Evolutionary conservation across 2,113 vertebrate species (phyloP).

Genomic region (Eulemur macaco): DNA sequence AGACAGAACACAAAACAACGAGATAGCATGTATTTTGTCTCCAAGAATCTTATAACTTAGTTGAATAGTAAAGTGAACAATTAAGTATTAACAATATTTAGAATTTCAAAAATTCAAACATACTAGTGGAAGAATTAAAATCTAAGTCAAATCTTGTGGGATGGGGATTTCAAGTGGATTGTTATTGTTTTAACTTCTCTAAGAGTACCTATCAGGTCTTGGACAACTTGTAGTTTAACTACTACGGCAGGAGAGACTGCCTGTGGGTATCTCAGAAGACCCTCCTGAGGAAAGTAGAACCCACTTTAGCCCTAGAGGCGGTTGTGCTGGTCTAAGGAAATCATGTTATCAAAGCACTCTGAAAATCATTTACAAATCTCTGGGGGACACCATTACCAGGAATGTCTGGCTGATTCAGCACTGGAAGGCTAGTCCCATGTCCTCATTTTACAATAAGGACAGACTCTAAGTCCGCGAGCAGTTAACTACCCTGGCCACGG

Average conservation of each 20-base stretch:
- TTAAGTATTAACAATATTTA: background rate
- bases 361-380: background rate
- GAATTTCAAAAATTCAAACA: background rate
- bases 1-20: background rate
- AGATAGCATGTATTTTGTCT: background rate
- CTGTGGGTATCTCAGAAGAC: accelerated
- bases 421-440: background rate
- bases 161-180: accelerated
- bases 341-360: background rate
- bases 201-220: background rate
- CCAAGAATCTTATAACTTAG: background rate
- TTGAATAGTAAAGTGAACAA: background rate
- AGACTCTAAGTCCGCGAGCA: background rate
- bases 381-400: no score
- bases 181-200: background rate
- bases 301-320: background rate
- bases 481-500: background rate
- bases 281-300: background rate
- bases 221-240: accelerated
- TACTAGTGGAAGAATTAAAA: background rate
- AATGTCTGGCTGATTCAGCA: background rate
- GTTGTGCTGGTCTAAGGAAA: background rate
- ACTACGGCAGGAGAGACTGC: accelerated
- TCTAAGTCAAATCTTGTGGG: background rate
- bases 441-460: background rate